Evolutionary conservation across 2,888 invertebrate genomes (phyloP), one percentile per base, ranked within the genome.

Genomic region (Mythimna vitellina): DNA sequence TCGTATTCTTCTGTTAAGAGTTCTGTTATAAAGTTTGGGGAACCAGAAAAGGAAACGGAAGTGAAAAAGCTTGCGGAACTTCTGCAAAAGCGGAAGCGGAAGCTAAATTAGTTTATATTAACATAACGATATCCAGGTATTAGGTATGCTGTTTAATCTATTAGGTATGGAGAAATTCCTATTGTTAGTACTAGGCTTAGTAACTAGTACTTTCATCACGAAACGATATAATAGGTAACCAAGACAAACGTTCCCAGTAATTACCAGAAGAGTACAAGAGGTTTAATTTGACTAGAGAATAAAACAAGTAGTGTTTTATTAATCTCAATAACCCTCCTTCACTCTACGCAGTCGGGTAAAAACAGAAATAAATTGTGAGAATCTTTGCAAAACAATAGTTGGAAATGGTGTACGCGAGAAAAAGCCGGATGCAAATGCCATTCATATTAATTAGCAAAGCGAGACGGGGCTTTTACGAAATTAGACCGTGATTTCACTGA

Each of bases 401-500:
- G 94, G 94, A 94, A 96, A 95, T 93, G 93, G 93, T 93, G 92
- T 93, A 93, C 93, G 94, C 92, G 95, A 96, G 96, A 96, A 96
- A 96, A 96, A 96, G 95, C 96, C 94, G 95, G 95, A 96, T 96
- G 96, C 95, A 96, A 96, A 96, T 95, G 95, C 96, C 94, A 96
- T 96, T 96, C 96, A 96, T 96, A 96, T 96, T 96, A 96, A 96
- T 96, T 96, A 96, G 95, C 94, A 96, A 95, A 95, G 96, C 96
- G 95, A 96, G 95, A 96, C 94, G 94, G 94, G 94, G 96, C 96
- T 96, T 96, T 96, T 95, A 96, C 96, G 94, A 96, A 96, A 96
- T 96, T 96, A 96, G 95, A 94, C 93, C 95, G 95, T 95, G 96
- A 96, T 96, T 96, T 93, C 94, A 94, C 92, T 91, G 93, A 92